Evolutionary conservation across 2,888 invertebrate species (phyloP), one percentile per base, ranked within the genome.

Genomic region (Troglohyphantes excavatus): DNA sequence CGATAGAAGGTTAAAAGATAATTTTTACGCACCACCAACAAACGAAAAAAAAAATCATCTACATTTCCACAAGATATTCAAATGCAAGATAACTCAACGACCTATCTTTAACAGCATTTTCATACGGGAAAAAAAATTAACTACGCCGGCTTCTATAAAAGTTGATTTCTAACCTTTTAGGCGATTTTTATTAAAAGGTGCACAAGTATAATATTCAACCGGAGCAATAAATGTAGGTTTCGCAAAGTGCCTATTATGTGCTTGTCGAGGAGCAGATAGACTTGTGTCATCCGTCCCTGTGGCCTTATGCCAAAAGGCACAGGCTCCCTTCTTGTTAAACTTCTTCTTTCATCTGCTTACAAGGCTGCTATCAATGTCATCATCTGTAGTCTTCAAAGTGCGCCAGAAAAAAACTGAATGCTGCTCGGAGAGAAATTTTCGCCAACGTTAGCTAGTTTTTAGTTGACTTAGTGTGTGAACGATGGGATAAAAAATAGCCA

Each of bases 341-440:
- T 65, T 79, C 79, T 78, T 70, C 82, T 87, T 72, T 86, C 81
- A 87, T 87, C 87, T 86, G 59, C 72, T 70, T 61, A 79, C 70
- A 73, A 39, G 73, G 63, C 43, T 81, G 29, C 81, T 87, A 87
- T 87, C 87, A 87, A 73, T 81, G 87, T 81, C 87, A 87, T 87
- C 87, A 87, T 87, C 87, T 73, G 67, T 39, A 29, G 65, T 73
- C 67, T 46, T 11, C 78, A 84, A 81, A 78, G 86, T 78, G 86
- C 79, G 87, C 87, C 87, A 87, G 81, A 76, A 87, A 53, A 33
- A 11, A 81, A 87, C 79, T 87, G 87, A 87, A 81, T 87, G 79
- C 87, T 46, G 87, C 72, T 73, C 72, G 70, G 87, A 81, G 87
- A 81, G 87, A 79, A 79, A 87, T 46, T 81, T 81, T 87, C 73